Base-by-base conservation (phyloP, 2,888 invertebrate species). In the Melanargia galathea region DNA sequence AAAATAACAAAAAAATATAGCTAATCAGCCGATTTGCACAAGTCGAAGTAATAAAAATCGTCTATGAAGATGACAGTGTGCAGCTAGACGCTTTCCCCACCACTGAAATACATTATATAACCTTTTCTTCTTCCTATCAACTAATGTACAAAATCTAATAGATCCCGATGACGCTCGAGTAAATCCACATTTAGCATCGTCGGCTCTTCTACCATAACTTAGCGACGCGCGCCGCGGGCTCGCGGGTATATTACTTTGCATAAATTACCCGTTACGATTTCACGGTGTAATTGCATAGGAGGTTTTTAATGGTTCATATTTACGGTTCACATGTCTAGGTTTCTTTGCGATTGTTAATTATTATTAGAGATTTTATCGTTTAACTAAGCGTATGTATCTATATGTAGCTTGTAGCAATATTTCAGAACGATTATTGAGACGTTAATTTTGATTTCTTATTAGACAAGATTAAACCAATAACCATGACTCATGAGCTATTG, bases 251-350 rank as follows among this genome's bases (percentile, higher is more conserved):
- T 76, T 80, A 82, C 84, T 86, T 87, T 84, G 79, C 74, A 76
- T 75, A 76, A 84, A 87, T 84, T 82, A 80, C 76, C 74, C 72
- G 72, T 77, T 75, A 75, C 78, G 78, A 80, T 81, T 82, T 77
- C 76, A 74, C 73, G 73, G 71, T 73, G 73, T 82, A 82, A 82
- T 82, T 81, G 81, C 73, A 79, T 73, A 77, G 75, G 74, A 76
- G n/a, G 77, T 79, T 65, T 46, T 71, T 59, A 65, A 65, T 60
- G 49, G 65, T 66, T 68, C 62, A 43, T 60, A 67, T 70, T 70
- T 62, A 65, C 69, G 60, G 62, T 60, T 63, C 52, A 38, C n/a
- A 30, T n/a, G 38, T 62, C 58, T 65, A 65, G 62, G 55, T 65
- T 58, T 55, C 46, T 65, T 69, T 64, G 30, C 30, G 30, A 30